phyloP scores from a whole-genome alignment of 2,797 vertebrate species.

The Xyrichtys novacula region DNA sequence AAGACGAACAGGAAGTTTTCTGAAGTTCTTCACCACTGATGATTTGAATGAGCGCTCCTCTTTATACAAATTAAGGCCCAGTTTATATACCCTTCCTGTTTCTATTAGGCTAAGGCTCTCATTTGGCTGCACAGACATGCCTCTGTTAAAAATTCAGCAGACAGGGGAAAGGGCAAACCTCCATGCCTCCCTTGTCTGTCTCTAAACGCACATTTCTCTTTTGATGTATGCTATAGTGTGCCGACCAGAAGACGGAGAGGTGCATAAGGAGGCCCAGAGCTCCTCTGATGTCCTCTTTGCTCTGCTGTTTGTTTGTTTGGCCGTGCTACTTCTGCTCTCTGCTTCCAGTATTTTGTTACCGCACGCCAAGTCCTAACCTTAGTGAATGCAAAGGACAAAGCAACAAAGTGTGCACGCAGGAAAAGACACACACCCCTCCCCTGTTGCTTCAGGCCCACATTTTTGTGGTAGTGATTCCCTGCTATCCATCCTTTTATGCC shows the following conservation, averaged over 20 bases:
- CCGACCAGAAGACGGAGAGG: slow-evolving; percentile 29
- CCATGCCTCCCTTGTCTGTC: slow-evolving; percentile 13
- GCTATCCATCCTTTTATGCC: slow-evolving; percentile 27
- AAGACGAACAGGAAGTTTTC: not conserved
- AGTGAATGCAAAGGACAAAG: slow-evolving; percentile 35
- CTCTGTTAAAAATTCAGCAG: slow-evolving; percentile 35
- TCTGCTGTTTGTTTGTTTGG: slow-evolving; percentile 31
- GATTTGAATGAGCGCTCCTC: not conserved
- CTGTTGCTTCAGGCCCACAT: slow-evolving; percentile 27
- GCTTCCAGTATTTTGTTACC: slow-evolving; percentile 14
- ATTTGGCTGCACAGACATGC: slow-evolving; percentile 28
- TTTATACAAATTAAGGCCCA: slow-evolving; percentile 17
- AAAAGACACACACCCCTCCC: not conserved
- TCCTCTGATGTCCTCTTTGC: slow-evolving; percentile 20
- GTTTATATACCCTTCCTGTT: slow-evolving; percentile 16
- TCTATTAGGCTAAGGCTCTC: slow-evolving; percentile 20
- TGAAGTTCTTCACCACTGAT: not conserved
- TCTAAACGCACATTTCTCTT: slow-evolving; percentile 36
- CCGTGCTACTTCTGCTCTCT: slow-evolving; percentile 1
- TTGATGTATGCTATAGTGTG: slow-evolving; percentile 38
- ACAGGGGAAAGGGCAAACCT: slow-evolving; percentile 26
- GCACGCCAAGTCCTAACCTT: slow-evolving; percentile 34
- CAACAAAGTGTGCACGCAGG: slow-evolving; percentile 36
- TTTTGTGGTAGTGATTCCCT: slow-evolving; percentile 24
- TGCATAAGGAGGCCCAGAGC: slow-evolving; percentile 28